phyloP scores from a whole-genome alignment of 2,113 vertebrate genomes.

The Cynoglossus semilaevis region DNA sequence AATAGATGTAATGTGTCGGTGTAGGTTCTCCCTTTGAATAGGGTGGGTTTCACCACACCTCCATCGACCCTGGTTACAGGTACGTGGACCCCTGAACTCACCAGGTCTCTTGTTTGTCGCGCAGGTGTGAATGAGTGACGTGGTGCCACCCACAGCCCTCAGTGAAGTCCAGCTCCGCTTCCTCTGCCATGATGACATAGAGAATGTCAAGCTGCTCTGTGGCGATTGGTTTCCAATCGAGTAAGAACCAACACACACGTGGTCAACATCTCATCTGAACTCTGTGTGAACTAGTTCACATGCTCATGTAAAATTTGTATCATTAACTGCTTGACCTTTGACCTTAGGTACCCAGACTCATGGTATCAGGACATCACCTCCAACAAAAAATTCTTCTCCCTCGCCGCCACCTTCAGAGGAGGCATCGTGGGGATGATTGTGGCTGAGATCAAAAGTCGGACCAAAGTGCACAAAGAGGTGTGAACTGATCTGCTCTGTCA shows the following conservation, averaged over 20 bases:
- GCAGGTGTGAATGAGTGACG: constrained; percentile 99
- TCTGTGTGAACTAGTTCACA: background rate
- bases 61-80: too few relatives aligned
- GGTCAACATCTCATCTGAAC: background rate
- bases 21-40: too few relatives aligned
- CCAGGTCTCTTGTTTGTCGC: constrained; percentile 10
- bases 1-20: too few relatives aligned
- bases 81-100: too few relatives aligned
- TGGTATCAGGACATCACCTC: constrained; percentile 99
- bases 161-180: constrained; percentile 95
- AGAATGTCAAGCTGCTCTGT: constrained; percentile 93
- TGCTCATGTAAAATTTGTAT: too few relatives aligned
- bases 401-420: constrained; percentile 92
- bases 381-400: constrained; percentile 99
- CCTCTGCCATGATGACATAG: constrained; percentile 99
- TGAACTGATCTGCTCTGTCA: background rate
- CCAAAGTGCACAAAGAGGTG: constrained; percentile 99
- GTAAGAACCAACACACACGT: constrained; percentile 81
- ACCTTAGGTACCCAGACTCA: constrained; percentile 95
- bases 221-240: constrained; percentile 98
- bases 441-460: constrained; percentile 96
- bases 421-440: constrained; percentile 99
- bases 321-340: too few relatives aligned
- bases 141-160: constrained; percentile 88
- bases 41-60: too few relatives aligned